Conservation (phyloP, 2,888 invertebrate genomes). For the Taenaris catops region DNA sequence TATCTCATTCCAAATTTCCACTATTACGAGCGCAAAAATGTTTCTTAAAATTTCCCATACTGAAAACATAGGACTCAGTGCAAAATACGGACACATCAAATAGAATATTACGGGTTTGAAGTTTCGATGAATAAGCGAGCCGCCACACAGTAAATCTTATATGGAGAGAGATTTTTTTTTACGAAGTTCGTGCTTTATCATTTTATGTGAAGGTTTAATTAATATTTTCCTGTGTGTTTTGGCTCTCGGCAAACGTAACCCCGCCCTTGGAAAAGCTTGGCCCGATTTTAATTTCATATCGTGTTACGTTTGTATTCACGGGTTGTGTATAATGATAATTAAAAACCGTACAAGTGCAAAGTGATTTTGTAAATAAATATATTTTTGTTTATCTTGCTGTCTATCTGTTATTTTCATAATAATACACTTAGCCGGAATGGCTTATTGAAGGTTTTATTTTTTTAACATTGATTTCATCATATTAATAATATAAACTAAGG, state of each 20-base stretch:
- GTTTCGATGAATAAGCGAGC: slow-evolving; percentile 14
- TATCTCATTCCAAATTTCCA: too few relatives aligned
- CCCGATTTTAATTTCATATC: slow-evolving; percentile 38
- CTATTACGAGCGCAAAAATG: too few relatives aligned
- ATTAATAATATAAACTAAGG: too few relatives aligned
- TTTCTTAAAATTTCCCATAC: too few relatives aligned
- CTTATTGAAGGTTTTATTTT: too few relatives aligned
- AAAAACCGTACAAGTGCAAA: slow-evolving; percentile 9
- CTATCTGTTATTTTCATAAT: background rate
- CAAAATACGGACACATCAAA: too few relatives aligned
- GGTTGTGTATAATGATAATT: slow-evolving; percentile 16
- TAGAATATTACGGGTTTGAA: slow-evolving; percentile 18
- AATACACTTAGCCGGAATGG: too few relatives aligned
- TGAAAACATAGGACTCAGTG: too few relatives aligned
- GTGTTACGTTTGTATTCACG: slow-evolving; percentile 16
- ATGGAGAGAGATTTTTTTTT: slow-evolving; percentile 30
- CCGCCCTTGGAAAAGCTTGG: slow-evolving; percentile 27
- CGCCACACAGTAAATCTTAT: slow-evolving; percentile 13
- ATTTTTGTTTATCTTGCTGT: background rate
- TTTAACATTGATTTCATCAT: too few relatives aligned
- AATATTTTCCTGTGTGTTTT: slow-evolving; percentile 46
- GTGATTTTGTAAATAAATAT: too few relatives aligned
- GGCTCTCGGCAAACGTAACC: slow-evolving; percentile 36
- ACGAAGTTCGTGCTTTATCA: slow-evolving; percentile 46
- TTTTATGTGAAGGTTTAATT: slow-evolving; percentile 42